Percentiles rank a stretch among this genome's conserved stretches.
Conservation (phyloP, 2,888 invertebrate species). For the Caradrina clavipalpis region DNA sequence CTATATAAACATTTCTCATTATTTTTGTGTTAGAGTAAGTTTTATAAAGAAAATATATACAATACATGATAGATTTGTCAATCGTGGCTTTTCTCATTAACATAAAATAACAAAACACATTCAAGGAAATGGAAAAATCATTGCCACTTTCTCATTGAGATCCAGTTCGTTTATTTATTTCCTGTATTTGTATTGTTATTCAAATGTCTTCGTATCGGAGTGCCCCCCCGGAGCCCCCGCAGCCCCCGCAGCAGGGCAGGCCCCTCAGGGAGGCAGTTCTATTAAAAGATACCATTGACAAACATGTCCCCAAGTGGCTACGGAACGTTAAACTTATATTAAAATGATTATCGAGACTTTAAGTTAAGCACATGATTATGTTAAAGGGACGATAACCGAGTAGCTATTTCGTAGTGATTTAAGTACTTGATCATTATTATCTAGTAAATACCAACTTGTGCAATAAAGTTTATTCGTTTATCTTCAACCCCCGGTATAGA, state of each 20-base stretch:
- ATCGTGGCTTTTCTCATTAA: neutral
- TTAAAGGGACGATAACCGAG: neutral
- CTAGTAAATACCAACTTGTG: no score
- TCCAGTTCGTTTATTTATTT: conserved; percentile 45
- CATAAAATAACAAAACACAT: neutral
- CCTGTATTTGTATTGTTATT: conserved; percentile 49
- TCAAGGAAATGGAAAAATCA: conserved; percentile 32
- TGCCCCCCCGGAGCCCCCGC: conserved; percentile 8
- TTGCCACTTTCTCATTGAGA: conserved; percentile 24
- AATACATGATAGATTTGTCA: neutral
- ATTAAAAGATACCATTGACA: conserved; percentile 36
- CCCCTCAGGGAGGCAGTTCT: conserved; percentile 13
- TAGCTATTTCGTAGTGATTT: neutral
- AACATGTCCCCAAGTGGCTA: conserved; percentile 28
- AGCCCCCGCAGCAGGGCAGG: neutral
- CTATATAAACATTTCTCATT: neutral
- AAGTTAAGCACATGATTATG: neutral
- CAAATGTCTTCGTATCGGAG: conserved; percentile 40
- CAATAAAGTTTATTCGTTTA: no score
- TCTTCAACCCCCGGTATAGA: no score
- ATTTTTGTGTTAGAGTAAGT: neutral
- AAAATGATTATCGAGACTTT: conserved; percentile 16
- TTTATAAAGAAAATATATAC: neutral
- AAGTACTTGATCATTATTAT: no score
- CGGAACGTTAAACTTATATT: conserved; percentile 24